These are phyloP conservation scores for Stictonetta naevosa DNA, from an alignment of 2,113 vertebrate species.

Conservation along the genomic window DNA sequence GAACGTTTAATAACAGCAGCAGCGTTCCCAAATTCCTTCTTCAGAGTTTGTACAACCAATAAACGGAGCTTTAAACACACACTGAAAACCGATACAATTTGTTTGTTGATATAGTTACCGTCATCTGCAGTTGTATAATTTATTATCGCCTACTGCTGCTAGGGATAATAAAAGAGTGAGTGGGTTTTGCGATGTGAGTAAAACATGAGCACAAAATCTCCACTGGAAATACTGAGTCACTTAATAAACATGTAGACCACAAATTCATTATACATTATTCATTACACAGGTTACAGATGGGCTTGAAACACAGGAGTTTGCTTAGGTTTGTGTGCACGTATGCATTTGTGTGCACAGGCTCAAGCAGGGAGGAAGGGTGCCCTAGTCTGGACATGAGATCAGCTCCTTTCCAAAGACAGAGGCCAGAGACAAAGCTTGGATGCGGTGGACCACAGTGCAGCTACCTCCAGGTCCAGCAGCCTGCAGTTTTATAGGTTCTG, in stretches of 20 bases:
- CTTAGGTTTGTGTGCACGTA: neutral
- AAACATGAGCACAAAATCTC: constrained; percentile 61
- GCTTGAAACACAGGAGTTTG: neutral
- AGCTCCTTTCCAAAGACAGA: neutral
- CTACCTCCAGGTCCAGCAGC: neutral
- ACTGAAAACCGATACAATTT: constrained; percentile 53
- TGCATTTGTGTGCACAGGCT: neutral
- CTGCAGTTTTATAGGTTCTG: neutral
- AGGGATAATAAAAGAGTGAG: constrained; percentile 60
- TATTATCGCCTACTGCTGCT: constrained; percentile 45
- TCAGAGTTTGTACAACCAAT: constrained; percentile 20
- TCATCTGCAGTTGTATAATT: constrained; percentile 59
- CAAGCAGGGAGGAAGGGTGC: accelerated
- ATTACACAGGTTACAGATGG: constrained; percentile 22
- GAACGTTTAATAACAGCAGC: constrained; percentile 3
- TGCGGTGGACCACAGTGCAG: neutral
- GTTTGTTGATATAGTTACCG: constrained; percentile 55
- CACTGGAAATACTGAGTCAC: constrained; percentile 64
- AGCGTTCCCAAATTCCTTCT: constrained; percentile 12
- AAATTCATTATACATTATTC: constrained; percentile 27
- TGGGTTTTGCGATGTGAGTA: constrained; percentile 51
- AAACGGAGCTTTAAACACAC: constrained; percentile 5
- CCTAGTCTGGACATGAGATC: neutral
- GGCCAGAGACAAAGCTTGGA: neutral
- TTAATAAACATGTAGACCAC: constrained; percentile 61